Conservation (phyloP, 2,888 invertebrate genomes). For the Lasioglossum marginatum region DNA sequence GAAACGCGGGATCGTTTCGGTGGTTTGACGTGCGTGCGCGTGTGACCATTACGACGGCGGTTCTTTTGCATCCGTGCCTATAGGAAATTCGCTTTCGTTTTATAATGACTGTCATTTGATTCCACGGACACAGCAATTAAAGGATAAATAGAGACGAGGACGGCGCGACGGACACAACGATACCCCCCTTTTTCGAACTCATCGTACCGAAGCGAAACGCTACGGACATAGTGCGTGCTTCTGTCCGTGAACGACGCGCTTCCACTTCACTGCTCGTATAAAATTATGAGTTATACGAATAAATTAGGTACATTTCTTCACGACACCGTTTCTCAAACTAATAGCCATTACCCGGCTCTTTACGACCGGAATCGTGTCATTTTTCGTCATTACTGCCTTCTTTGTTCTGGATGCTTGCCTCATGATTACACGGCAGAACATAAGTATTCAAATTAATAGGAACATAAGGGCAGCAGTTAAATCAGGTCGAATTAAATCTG, state of each 20-base stretch:
- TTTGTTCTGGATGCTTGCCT: neutral
- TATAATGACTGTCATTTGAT: conserved; percentile 29
- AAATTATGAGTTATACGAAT: neutral
- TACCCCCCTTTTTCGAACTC: neutral
- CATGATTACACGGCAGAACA: neutral
- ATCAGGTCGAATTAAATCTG: neutral
- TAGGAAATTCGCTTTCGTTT: conserved; percentile 28
- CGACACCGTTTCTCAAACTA: neutral
- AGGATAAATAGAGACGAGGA: neutral
- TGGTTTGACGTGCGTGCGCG: conserved; percentile 10
- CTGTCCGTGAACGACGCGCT: neutral
- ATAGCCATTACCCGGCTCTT: neutral
- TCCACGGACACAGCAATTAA: conserved; percentile 2
- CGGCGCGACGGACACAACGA: neutral
- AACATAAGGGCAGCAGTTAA: neutral
- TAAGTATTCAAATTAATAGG: neutral
- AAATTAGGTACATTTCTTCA: neutral
- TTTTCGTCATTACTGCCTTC: neutral
- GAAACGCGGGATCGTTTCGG: conserved; percentile 12
- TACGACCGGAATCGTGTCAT: conserved; percentile 2
- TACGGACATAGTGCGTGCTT: neutral
- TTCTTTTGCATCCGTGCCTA: neutral
- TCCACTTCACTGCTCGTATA: neutral
- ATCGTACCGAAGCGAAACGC: conserved; percentile 1
- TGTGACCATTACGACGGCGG: conserved; percentile 30